Evolutionary conservation across 2,888 invertebrate genomes (phyloP), one percentile per base, ranked within the genome.

Genomic region (Conops quadrifasciatus): DNA sequence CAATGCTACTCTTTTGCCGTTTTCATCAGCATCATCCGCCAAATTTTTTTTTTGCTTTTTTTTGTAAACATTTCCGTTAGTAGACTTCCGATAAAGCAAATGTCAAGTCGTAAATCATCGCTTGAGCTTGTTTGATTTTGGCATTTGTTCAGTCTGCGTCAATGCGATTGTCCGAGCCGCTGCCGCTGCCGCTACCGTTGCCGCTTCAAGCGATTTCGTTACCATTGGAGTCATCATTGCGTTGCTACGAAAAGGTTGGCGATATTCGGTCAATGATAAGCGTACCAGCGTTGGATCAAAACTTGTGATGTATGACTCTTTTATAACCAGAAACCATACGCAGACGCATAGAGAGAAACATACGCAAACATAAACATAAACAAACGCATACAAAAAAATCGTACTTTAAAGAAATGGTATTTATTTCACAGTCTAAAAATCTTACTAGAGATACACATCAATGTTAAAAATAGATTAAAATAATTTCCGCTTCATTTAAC

Each of bases 101-200:
- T 28, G 59, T 47, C 67, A 59, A 36, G 26, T 59, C 67, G 47
- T 59, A 67, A 67, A 67, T 67, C 67, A 67, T 67, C 47, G 59
- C 47, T 36, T 58, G 11, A 59, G 45, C 59, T 47, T 59, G 19
- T 58, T 63, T 58, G 69, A 65, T 45, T 65, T 65, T 65, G 53
- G 53, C 65, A 49, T 64, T 49, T 64, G 26, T 64, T 26, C 58
- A 58, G 58, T 15, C 21, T 15, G 16, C 58, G 26, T 15, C 26
- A 19, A 49, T 49, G 49, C 49, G 49, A 36, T 36, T 36, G 9
- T 9, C 36, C 36, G 36, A 36, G 36, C 9, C 36, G 36, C 3
- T 49, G 49, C n/a, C 49, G 58, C 28, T 15, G 36, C 9, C 36
- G 9, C 9, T 36, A 7, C 4, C 9, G 36, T 36, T 36, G 9